phyloP scores from a whole-genome alignment of 2,888 invertebrate genomes.

The Xestia c-nigrum region DNA sequence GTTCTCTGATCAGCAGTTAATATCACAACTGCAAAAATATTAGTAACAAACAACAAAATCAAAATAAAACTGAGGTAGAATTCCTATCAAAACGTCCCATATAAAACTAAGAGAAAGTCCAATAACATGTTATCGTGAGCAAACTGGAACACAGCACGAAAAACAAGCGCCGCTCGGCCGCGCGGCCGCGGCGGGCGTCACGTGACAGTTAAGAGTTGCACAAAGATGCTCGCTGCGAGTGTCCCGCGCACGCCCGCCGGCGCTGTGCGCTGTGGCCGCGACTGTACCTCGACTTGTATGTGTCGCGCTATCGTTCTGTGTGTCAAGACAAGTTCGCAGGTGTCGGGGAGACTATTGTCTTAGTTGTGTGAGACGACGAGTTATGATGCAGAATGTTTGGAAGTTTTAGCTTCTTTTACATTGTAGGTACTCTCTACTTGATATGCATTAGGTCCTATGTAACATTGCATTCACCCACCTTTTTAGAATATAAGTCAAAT shows the following conservation, averaged over 20 bases:
- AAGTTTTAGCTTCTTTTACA: neutral
- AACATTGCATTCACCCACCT: neutral
- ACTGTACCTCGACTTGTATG: slow-evolving; percentile 21
- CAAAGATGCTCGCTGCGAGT: slow-evolving; percentile 34
- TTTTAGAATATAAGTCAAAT: neutral
- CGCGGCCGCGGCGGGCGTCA: neutral
- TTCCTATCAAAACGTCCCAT: neutral
- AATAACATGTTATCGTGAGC: slow-evolving; percentile 22
- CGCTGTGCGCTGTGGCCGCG: slow-evolving; percentile 15
- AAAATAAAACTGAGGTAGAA: neutral
- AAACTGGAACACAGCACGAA: neutral
- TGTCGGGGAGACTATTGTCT: slow-evolving; percentile 9
- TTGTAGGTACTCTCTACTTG: neutral
- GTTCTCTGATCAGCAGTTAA: neutral
- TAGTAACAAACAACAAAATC: neutral
- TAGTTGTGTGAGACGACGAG: slow-evolving; percentile 18
- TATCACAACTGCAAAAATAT: neutral
- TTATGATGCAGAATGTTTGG: neutral
- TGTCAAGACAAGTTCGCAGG: slow-evolving; percentile 15
- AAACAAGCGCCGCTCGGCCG: neutral
- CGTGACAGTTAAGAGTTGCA: slow-evolving; percentile 35
- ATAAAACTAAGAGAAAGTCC: slow-evolving; percentile 3
- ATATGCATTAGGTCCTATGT: neutral
- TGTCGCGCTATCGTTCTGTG: neutral
- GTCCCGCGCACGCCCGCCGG: slow-evolving; percentile 27